A percentile compares a stretch with the other conserved stretches of the same genome.
phyloP scores from a whole-genome alignment of 2,888 invertebrate genomes.

The Priocnemis perturbator region DNA sequence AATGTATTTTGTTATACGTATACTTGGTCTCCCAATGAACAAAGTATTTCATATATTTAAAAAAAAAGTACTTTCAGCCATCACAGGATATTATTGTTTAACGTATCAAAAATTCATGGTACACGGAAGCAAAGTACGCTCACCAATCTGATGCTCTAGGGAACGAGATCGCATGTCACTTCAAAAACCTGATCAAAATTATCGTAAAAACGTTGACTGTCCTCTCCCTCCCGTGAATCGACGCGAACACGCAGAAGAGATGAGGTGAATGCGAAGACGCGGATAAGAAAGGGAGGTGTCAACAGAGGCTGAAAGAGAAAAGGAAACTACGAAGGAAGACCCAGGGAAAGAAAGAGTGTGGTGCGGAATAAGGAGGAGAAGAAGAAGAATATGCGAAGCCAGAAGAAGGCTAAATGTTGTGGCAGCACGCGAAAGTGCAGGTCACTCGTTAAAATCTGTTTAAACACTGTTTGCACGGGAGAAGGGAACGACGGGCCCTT shows the following conservation, averaged over 20 bases:
- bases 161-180: too few relatives aligned
- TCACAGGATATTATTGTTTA: too few relatives aligned
- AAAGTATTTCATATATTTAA: too few relatives aligned
- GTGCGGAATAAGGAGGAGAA: neutral
- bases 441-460: slow-evolving; percentile 32
- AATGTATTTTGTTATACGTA: too few relatives aligned
- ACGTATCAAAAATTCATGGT: too few relatives aligned
- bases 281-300: neutral
- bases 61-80: too few relatives aligned
- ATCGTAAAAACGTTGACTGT: slow-evolving; percentile 21
- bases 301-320: neutral
- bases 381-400: neutral
- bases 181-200: slow-evolving; percentile 15
- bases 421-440: slow-evolving; percentile 24
- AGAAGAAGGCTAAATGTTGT: slow-evolving; percentile 2
- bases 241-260: slow-evolving; percentile 24
- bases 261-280: neutral
- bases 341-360: too few relatives aligned
- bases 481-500: neutral
- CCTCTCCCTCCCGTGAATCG: neutral
- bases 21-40: too few relatives aligned
- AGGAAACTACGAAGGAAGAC: neutral
- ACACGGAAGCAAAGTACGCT: too few relatives aligned
- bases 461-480: slow-evolving; percentile 23
- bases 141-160: too few relatives aligned